These are phyloP conservation scores for Cyphomyrus plagiostoma DNA, from an alignment of 2,113 vertebrate genomes.

Conservation along the genomic window DNA sequence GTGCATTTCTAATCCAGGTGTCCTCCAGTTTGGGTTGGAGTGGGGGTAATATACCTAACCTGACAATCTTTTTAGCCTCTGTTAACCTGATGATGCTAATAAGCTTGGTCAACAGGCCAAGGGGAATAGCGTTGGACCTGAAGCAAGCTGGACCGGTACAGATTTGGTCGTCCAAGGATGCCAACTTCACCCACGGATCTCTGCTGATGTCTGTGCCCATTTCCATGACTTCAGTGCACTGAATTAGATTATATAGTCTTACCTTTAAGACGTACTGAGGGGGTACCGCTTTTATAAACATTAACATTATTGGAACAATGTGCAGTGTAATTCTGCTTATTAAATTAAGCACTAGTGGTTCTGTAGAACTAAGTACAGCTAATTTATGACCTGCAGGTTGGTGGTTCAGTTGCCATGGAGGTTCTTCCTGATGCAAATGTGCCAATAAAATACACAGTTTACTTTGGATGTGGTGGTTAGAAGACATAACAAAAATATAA, in stretches of 20 bases:
- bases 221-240: neutral
- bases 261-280: neutral
- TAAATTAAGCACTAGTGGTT: neutral
- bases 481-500: neutral
- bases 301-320: neutral
- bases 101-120: neutral
- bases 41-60: neutral
- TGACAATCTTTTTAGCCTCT: neutral
- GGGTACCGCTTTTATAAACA: neutral
- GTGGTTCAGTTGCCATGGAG: neutral
- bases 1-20: neutral
- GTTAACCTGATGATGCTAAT: neutral
- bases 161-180: neutral
- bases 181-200: neutral
- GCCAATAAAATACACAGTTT: neutral
- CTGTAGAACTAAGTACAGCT: neutral
- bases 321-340: neutral
- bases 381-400: neutral
- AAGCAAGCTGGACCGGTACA: neutral
- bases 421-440: neutral
- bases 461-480: neutral
- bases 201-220: neutral
- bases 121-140: neutral
- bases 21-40: neutral
- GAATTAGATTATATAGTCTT: neutral